phyloP scores from a whole-genome alignment of 2,888 invertebrate species.

The Apamea anceps region DNA sequence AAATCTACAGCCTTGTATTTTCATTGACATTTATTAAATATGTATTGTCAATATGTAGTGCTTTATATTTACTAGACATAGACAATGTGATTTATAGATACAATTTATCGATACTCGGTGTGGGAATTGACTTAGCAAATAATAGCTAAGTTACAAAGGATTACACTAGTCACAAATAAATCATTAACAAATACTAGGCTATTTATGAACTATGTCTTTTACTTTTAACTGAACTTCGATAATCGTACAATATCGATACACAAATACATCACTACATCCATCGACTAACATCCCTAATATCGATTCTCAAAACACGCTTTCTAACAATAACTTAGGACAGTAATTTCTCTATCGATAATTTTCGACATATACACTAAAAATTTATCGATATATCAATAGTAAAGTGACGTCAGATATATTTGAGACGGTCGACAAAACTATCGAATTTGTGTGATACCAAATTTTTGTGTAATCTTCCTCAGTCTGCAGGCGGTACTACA shows the following conservation, averaged over 20 bases:
- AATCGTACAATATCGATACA: constrained; percentile 39
- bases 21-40: constrained; percentile 28
- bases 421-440: constrained; percentile 36
- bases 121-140: constrained; percentile 5
- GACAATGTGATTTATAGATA: constrained; percentile 7
- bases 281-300: constrained; percentile 39
- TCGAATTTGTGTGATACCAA: constrained; percentile 38
- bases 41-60: constrained; percentile 32
- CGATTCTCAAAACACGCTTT: constrained; percentile 34
- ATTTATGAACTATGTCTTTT: constrained; percentile 45
- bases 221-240: constrained; percentile 42
- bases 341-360: constrained; percentile 26
- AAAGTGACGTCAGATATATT: constrained; percentile 16
- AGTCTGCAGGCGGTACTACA: constrained; percentile 86
- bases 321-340: constrained; percentile 42
- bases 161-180: constrained; percentile 15
- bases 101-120: constrained; percentile 17
- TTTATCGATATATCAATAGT: constrained; percentile 50
- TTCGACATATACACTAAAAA: constrained; percentile 39
- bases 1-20: not conserved
- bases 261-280: constrained; percentile 43
- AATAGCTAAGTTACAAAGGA: constrained; percentile 34
- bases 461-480: constrained; percentile 64
- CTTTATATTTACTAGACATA: constrained; percentile 13
- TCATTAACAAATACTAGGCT: constrained; percentile 23